phyloP scores from a whole-genome alignment of 1,140 invertebrate genomes.

The Holotrichia oblita region DNA sequence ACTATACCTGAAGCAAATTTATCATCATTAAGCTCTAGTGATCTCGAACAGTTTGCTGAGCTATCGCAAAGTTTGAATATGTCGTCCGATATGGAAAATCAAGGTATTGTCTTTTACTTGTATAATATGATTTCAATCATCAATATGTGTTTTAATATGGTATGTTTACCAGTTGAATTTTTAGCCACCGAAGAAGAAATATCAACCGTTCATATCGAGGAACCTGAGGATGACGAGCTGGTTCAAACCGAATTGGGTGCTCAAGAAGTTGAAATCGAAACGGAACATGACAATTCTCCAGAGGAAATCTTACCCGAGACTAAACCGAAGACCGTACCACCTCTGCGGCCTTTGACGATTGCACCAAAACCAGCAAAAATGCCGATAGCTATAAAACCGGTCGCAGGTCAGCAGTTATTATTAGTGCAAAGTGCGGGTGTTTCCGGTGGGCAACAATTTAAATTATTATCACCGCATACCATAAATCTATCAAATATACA shows the following conservation, averaged over 20 bases:
- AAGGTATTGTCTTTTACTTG: conserved; percentile 45
- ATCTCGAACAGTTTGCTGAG: conserved; percentile 53
- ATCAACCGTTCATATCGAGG: conserved; percentile 31
- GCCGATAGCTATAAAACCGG: conserved; percentile 57
- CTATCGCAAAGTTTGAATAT: conserved; percentile 53
- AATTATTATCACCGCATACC: conserved; percentile 56
- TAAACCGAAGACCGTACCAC: conserved; percentile 55
- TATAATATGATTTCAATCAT: neutral
- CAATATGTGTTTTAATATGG: neutral
- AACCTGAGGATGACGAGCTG: conserved; percentile 46
- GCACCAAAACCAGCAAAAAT: conserved; percentile 60
- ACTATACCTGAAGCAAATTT: conserved; percentile 37
- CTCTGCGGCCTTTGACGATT: conserved; percentile 58
- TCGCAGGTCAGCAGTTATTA: conserved; percentile 55
- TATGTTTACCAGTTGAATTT: conserved; percentile 23
- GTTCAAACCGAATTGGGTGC: conserved; percentile 53
- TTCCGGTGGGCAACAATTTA: conserved; percentile 54
- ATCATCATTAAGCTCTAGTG: conserved; percentile 47
- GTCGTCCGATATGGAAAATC: conserved; percentile 53
- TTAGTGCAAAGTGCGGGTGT: conserved; percentile 54
- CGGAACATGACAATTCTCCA: conserved; percentile 48
- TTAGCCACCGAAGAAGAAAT: conserved; percentile 31
- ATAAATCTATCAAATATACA: conserved; percentile 56
- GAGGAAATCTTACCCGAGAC: conserved; percentile 52
- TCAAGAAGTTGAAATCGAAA: conserved; percentile 55